A percentile compares a stretch with the other conserved stretches of the same genome.
phyloP scores from a whole-genome alignment of 2,113 vertebrate genomes.

The Ginglymostoma cirratum region DNA sequence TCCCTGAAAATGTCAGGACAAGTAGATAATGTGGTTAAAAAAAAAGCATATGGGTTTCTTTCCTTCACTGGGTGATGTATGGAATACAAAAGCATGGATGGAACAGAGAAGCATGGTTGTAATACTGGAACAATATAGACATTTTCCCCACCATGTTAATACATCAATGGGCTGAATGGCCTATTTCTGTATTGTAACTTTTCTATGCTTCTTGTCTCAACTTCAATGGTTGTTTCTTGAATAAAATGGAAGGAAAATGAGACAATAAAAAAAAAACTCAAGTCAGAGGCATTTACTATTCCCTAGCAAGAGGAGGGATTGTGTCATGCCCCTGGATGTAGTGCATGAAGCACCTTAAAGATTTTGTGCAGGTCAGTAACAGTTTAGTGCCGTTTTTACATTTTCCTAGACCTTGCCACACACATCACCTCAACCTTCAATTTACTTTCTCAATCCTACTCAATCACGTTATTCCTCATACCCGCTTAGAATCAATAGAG shows the following conservation, averaged over 20 bases:
- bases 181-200: no score
- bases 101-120: no score
- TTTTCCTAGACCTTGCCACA: not conserved
- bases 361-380: not conserved
- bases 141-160: no score
- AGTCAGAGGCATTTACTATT: not conserved
- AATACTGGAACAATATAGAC: no score
- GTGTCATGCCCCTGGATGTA: not conserved
- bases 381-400: not conserved
- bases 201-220: no score
- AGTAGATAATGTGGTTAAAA: no score
- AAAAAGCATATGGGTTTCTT: no score
- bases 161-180: no score
- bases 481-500: not conserved
- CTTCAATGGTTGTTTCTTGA: not conserved
- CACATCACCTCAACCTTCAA: not conserved
- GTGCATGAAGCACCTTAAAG: not conserved
- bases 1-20: no score
- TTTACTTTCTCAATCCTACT: not conserved
- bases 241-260: not conserved
- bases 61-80: no score
- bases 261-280: not conserved
- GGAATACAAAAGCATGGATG: no score
- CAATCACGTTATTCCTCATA: not conserved
- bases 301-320: not conserved